Evolutionary conservation across 2,113 vertebrate species (phyloP).

Genomic region (Mastomys coucha): DNA sequence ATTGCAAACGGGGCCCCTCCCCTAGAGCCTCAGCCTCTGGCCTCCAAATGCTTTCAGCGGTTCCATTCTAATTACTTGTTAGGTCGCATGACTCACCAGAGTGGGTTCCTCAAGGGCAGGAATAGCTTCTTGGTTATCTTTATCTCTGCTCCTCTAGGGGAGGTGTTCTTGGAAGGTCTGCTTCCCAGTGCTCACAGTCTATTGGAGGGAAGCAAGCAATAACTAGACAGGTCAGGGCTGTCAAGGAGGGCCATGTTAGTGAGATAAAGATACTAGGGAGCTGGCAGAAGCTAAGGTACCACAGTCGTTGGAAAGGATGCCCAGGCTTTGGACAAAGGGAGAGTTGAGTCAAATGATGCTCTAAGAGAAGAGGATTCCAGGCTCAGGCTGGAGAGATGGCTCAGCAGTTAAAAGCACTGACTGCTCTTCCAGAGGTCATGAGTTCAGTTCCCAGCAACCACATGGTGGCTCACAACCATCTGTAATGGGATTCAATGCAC

Average conservation of each 20-base stretch:
- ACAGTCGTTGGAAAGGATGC: neutral
- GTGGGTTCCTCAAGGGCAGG: conserved; percentile 62
- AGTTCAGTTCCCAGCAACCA: too few relatives aligned
- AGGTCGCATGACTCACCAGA: conserved; percentile 53
- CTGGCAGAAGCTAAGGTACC: neutral
- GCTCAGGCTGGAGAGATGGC: too few relatives aligned
- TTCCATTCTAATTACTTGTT: conserved; percentile 65
- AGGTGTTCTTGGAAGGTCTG: conserved; percentile 16
- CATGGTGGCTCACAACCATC: too few relatives aligned
- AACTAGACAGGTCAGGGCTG: neutral
- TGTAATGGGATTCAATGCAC: too few relatives aligned
- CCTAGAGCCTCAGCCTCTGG: neutral
- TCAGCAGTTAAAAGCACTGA: too few relatives aligned
- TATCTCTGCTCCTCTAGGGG: neutral
- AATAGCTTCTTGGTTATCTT: conserved; percentile 64
- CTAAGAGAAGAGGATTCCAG: neutral
- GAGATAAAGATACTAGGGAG: neutral
- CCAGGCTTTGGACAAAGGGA: neutral
- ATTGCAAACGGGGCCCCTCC: neutral
- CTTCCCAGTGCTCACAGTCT: conserved; percentile 11
- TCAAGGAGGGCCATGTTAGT: neutral
- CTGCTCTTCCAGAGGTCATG: too few relatives aligned
- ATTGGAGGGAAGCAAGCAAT: neutral
- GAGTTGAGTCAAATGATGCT: neutral
- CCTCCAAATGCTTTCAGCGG: conserved; percentile 32